Evolutionary conservation across 2,797 vertebrate genomes (phyloP), one percentile per base, ranked within the genome.

Genomic region (Choloepus didactylus): DNA sequence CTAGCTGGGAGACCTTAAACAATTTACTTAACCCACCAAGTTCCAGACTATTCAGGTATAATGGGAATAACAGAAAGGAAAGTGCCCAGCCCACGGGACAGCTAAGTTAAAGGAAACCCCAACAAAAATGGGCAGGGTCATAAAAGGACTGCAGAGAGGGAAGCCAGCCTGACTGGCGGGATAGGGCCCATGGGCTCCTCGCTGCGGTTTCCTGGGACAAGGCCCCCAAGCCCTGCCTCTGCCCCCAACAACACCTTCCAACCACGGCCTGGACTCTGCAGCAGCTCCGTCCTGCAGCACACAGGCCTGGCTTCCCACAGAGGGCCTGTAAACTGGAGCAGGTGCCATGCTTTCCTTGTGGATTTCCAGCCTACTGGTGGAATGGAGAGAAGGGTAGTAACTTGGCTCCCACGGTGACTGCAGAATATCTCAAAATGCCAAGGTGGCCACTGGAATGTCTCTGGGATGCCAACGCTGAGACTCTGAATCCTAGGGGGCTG

Each of bases 391-490:
- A 51, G 49, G 84, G 82, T 23, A 88, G 59, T 62, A 49, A 66
- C 46, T 80, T 95, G 82, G 77, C 73, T 89, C 69, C 51, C 21
- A 18, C 85, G 41, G 66, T 62, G 54, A 54, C 70, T 83, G 41
- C 5, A 54, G 66, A 95, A 62, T 67, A 86, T 60, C 69, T 88
- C 62, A 94, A 91, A 84, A 35, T 84, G 77, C 86, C 84, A 91
- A 91, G 86, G 87, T 91, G 87, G 38, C 56, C 81, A 87, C 66
- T 93, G 87, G 89, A 93, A 92, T 83, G 89, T 54, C 35, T 94
- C 38, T 93, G 88, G 91, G 90, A 97, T 94, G 95, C 87, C 89
- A 96, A 94, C 56, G 35, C 54, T 80, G 49, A 67, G 38, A 46
- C 44, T 64, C 27, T 95, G 56, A 89, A 73, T 91, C 77, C 89